These are phyloP conservation scores for Xanthia togata DNA, from an alignment of 2,888 invertebrate genomes.

Conservation along the genomic window DNA sequence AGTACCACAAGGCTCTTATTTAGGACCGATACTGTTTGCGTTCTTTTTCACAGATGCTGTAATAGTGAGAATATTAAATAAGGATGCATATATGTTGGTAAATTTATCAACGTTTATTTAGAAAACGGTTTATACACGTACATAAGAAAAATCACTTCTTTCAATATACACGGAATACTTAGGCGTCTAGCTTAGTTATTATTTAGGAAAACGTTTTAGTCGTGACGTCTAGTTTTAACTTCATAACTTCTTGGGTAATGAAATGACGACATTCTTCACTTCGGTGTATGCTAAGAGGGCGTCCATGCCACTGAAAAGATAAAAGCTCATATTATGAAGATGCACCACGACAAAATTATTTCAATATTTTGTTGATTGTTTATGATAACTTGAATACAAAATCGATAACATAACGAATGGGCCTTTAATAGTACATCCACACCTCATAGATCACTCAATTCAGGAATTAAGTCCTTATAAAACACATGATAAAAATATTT, in stretches of 20 bases:
- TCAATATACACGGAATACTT: conserved; percentile 13
- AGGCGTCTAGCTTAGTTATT: neutral
- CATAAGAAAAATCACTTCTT: neutral
- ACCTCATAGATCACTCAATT: too few species aligned
- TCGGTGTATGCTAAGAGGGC: conserved; percentile 93
- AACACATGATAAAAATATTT: too few species aligned
- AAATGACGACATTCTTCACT: conserved; percentile 92
- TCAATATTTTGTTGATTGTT: too few species aligned
- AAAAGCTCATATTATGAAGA: neutral
- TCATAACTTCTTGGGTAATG: conserved; percentile 77
- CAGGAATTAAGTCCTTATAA: too few species aligned
- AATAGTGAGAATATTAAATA: neutral
- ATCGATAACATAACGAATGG: neutral
- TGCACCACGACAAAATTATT: neutral
- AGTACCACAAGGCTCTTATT: neutral
- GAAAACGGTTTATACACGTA: neutral
- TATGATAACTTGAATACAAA: neutral
- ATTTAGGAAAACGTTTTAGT: neutral
- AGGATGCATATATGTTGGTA: neutral
- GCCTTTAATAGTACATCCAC: too few species aligned
- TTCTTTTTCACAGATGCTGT: neutral
- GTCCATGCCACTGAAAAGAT: conserved; percentile 91
- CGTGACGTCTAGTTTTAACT: neutral
- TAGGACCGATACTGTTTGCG: neutral
- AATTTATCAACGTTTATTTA: conserved; percentile 6